A percentile compares a stretch with the other conserved stretches of the same genome.
Conservation (phyloP, 2,113 vertebrate genomes). For the Emydura subglobosa region DNA sequence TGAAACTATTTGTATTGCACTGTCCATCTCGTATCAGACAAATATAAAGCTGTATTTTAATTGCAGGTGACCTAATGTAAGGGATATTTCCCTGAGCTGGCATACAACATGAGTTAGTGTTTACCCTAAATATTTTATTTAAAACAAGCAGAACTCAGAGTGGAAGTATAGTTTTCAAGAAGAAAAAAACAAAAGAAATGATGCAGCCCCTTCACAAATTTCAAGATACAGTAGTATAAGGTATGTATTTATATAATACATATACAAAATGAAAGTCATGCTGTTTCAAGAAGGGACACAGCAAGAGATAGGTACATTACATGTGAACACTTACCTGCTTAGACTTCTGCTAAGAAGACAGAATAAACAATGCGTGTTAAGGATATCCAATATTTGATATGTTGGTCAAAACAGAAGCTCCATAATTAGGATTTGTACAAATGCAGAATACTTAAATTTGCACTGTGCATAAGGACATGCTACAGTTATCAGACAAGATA, state of each 20-base stretch:
- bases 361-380: not conserved
- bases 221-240: not conserved
- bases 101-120: not conserved
- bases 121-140: not conserved
- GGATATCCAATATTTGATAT: not conserved
- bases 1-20: not conserved
- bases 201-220: not conserved
- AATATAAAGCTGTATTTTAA: not conserved
- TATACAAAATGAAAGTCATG: not conserved
- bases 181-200: not conserved
- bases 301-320: not conserved
- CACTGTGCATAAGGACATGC: not conserved
- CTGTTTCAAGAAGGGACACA: not conserved
- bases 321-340: conserved; percentile 27
- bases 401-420: not conserved
- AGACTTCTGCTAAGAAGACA: conserved; percentile 32
- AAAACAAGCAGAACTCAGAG: not conserved
- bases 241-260: not conserved
- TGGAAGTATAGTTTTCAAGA: not conserved
- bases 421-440: not conserved
- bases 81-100: not conserved
- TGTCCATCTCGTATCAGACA: not conserved
- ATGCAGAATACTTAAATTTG: accelerated
- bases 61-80: not conserved
- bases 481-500: not conserved